These are phyloP conservation scores for Microcebus lehilahytsara DNA, from an alignment of 2,113 vertebrate species.

Conservation along the genomic window DNA sequence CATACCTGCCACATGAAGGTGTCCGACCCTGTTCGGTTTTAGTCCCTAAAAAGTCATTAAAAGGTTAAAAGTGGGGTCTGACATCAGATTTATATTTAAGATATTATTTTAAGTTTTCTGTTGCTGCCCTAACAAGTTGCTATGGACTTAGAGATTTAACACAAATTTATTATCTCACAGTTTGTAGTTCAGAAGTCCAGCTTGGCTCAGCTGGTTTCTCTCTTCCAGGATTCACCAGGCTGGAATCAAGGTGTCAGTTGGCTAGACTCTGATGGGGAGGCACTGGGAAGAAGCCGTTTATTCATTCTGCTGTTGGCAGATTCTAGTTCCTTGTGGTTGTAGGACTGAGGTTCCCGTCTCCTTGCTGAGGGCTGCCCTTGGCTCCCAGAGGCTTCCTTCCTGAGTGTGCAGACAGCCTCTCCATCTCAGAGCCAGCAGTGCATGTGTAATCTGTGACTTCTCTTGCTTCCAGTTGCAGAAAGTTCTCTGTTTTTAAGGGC, in stretches of 20 bases:
- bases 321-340: not conserved
- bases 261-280: not conserved
- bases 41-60: not conserved
- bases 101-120: not conserved
- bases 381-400: not conserved
- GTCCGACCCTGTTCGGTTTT: not conserved
- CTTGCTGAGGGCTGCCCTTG: not conserved
- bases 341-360: not conserved
- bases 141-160: not conserved
- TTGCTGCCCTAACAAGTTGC: not conserved
- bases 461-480: not conserved
- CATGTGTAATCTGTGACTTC: not conserved
- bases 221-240: not conserved
- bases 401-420: accelerated
- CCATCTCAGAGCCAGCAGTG: accelerated
- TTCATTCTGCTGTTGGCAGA: not conserved
- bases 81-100: not conserved
- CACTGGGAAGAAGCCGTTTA: not conserved
- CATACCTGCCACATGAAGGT: not conserved
- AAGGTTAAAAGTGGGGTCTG: not conserved
- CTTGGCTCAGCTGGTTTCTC: not conserved
- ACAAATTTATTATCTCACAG: not conserved
- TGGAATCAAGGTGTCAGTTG: not conserved
- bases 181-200: not conserved
- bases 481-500: not conserved